Conservation (phyloP, 2,113 vertebrate species). For the Pseudorasbora parva region DNA sequence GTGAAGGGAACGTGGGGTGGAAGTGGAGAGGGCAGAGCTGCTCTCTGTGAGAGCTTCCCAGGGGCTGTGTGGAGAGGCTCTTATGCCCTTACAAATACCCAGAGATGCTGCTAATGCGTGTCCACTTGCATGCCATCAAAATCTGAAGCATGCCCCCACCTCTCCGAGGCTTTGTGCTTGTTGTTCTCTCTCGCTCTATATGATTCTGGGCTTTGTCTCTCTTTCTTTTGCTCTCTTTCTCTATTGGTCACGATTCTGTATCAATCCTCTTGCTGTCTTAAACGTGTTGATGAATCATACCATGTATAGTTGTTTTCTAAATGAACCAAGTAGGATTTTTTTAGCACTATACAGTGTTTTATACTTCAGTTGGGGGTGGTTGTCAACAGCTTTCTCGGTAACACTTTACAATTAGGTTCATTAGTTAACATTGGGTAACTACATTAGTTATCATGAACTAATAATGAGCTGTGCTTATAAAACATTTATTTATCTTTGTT, state of each 20-base stretch:
- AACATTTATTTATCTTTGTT: too few species aligned
- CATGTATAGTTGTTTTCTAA: not conserved
- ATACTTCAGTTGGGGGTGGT: not conserved
- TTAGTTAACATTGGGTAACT: too few species aligned
- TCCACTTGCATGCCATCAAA: conserved; percentile 52
- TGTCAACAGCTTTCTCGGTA: too few species aligned
- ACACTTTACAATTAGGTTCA: too few species aligned
- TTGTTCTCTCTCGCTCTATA: conserved; percentile 3
- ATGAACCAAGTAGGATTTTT: not conserved
- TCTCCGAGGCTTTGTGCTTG: conserved; percentile 23
- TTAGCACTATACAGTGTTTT: not conserved
- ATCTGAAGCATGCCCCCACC: conserved; percentile 42
- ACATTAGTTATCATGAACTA: too few species aligned
- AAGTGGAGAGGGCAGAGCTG: conserved; percentile 42
- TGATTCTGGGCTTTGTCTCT: not conserved
- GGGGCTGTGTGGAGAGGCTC: conserved; percentile 53
- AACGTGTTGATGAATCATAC: not conserved
- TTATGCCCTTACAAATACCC: conserved; percentile 54
- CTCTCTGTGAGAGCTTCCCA: conserved; percentile 53
- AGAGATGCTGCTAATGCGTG: conserved; percentile 52
- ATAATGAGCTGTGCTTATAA: too few species aligned
- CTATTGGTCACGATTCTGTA: not conserved
- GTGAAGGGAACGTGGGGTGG: conserved; percentile 26
- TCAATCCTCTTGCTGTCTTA: not conserved
- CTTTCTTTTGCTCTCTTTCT: not conserved